phyloP scores from a whole-genome alignment of 1,140 invertebrate genomes.

The Tachypleus tridentatus region DNA sequence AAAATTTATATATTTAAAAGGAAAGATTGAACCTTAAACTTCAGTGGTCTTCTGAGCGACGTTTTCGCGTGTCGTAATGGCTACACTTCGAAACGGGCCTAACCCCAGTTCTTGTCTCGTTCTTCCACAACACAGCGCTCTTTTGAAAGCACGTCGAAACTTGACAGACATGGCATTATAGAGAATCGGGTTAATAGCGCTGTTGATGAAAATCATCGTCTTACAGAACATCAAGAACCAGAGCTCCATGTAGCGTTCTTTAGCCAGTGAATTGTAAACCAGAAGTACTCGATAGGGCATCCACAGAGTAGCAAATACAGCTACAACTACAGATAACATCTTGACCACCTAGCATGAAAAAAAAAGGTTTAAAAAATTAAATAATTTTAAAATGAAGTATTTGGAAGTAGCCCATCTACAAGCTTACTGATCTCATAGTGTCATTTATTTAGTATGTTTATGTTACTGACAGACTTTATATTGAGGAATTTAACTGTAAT shows the following conservation, averaged over 20 bases:
- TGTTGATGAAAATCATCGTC: conserved; percentile 50
- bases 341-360: conserved; percentile 44
- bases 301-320: conserved; percentile 49
- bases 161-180: conserved; percentile 49
- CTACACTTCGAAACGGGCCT: no score
- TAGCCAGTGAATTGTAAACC: conserved; percentile 49
- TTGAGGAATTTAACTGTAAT: no score
- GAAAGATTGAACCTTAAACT: no score
- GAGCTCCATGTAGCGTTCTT: conserved; percentile 41
- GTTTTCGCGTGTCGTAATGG: no score
- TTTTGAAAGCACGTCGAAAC: conserved; percentile 42
- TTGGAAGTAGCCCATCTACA: no score
- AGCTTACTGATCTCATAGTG: no score
- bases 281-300: conserved; percentile 48
- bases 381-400: no score
- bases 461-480: no score
- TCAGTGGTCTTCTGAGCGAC: no score
- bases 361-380: conserved; percentile 1
- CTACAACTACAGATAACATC: conserved; percentile 49
- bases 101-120: not conserved
- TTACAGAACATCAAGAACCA: conserved; percentile 52
- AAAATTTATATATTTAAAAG: no score
- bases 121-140: conserved; percentile 31
- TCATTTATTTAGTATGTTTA: no score
- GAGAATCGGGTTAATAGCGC: conserved; percentile 48